Evolutionary conservation across 2,113 vertebrate species (phyloP).

Genomic region (Monopterus albus): DNA sequence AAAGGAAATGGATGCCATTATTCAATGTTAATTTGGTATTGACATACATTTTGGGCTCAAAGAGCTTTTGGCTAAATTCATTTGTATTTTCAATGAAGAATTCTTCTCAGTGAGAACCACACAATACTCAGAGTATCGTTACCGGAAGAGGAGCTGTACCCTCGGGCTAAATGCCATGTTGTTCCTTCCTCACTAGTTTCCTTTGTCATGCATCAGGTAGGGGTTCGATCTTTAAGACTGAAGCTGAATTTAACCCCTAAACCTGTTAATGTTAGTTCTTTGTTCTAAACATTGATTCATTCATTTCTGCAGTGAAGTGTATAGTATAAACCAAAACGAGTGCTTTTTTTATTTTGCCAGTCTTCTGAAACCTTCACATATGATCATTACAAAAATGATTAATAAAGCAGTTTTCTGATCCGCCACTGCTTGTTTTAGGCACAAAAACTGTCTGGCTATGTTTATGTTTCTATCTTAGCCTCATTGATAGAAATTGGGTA

Average conservation of each 20-base stretch:
- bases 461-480: too few relatives aligned
- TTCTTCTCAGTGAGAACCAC: not conserved
- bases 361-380: too few relatives aligned
- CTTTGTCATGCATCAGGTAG: slow-evolving; percentile 51
- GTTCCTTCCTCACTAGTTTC: slow-evolving; percentile 33
- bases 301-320: not conserved
- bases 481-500: too few relatives aligned
- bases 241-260: slow-evolving; percentile 23
- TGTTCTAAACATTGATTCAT: not conserved
- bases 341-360: too few relatives aligned
- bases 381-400: too few relatives aligned
- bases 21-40: slow-evolving; percentile 65
- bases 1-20: slow-evolving; percentile 66
- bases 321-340: too few relatives aligned
- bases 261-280: not conserved
- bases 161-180: slow-evolving; percentile 15
- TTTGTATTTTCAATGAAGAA: slow-evolving; percentile 44
- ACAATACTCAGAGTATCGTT: slow-evolving; percentile 28
- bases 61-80: slow-evolving; percentile 27
- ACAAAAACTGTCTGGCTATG: too few relatives aligned
- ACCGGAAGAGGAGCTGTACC: slow-evolving; percentile 47
- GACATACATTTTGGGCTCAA: slow-evolving; percentile 49
- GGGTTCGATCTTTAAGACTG: slow-evolving; percentile 24
- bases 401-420: too few relatives aligned
- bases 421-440: too few relatives aligned